Evolutionary conservation across 2,797 vertebrate genomes (phyloP), one percentile per base, ranked within the genome.

Genomic region (Gallirallus australis): DNA sequence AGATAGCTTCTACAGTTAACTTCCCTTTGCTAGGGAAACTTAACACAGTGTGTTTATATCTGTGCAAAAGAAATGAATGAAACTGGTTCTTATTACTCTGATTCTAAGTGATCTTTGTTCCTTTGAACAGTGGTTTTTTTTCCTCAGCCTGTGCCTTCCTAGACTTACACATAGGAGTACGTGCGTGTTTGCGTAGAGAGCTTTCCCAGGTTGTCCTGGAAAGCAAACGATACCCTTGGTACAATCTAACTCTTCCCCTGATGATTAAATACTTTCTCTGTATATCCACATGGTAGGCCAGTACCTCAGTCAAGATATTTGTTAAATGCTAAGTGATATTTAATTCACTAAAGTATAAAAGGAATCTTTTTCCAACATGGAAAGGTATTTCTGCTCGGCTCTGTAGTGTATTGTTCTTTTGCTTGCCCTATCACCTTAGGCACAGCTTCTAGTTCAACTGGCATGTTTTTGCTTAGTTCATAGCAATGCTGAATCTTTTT

Each of bases 61-160:
- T 66, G n/a, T 68, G 53, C 71, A 45, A 65, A 92, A 57, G 4
- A 48, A 89, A 65, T 31, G 56, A 39, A 25, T 31, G 9, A 31
- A 79, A 12, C 17, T 6, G 39, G 12, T 72, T 78, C 35, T 86
- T 40, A 8, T 6, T 77, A 15, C 37, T 31, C 42, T n/a, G 48
- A 30, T 27, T 48, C 1, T 23, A 33, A 82, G 70, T 6, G 17
- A 90, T 56, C 45, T 70, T 64, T 2, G 3, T 95, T 83, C 71
- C 25, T 57, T 86, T 31, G 53, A 91, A 80, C 7, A 42, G 63
- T 45, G 42, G 15, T 3, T 17, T 75, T 54, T 95, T 75, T 96
- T 95, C 94, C 94, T 95, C 97, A 97, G 97, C 96, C 93, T 96
- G 93, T 80, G 86, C 95, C 88, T 76, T 92, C 73, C 93, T 94